Evolutionary conservation across 2,888 invertebrate genomes (phyloP).

Genomic region (Tetragnatha montana): DNA sequence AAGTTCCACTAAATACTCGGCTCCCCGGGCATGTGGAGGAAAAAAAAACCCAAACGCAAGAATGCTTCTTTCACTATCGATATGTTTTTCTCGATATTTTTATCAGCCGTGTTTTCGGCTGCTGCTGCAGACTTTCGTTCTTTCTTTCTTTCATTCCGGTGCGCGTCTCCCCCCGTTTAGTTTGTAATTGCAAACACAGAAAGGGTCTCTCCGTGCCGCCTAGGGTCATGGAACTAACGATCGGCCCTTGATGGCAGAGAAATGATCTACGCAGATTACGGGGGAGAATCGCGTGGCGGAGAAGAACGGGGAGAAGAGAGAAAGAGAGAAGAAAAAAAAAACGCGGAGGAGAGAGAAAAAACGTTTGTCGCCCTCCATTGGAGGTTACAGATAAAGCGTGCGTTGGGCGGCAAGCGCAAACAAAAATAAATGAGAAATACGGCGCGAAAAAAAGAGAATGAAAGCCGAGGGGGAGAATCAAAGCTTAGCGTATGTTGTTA

Average conservation of each 20-base stretch:
- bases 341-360: conserved; percentile 2
- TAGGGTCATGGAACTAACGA: conserved; percentile 66
- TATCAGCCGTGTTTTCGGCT: conserved; percentile 43
- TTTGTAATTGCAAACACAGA: conserved; percentile 68
- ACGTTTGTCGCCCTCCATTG: conserved; percentile 38
- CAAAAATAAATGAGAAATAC: conserved; percentile 9
- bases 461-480: conserved; percentile 54
- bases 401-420: not conserved
- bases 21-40: conserved; percentile 53
- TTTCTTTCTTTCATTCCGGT: conserved; percentile 32
- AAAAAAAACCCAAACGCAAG: conserved; percentile 10
- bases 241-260: conserved; percentile 51
- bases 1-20: conserved; percentile 64
- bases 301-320: conserved; percentile 41
- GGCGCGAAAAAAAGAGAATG: conserved; percentile 22
- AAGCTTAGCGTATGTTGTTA: not conserved
- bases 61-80: conserved; percentile 60
- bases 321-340: not conserved
- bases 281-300: conserved; percentile 8
- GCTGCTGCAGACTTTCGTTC: conserved; percentile 39
- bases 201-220: conserved; percentile 54
- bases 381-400: conserved; percentile 56
- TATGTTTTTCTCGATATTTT: conserved; percentile 66
- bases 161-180: conserved; percentile 37
- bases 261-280: conserved; percentile 67